Conservation (phyloP, 2,797 vertebrate genomes). For the Anguilla marmorata region DNA sequence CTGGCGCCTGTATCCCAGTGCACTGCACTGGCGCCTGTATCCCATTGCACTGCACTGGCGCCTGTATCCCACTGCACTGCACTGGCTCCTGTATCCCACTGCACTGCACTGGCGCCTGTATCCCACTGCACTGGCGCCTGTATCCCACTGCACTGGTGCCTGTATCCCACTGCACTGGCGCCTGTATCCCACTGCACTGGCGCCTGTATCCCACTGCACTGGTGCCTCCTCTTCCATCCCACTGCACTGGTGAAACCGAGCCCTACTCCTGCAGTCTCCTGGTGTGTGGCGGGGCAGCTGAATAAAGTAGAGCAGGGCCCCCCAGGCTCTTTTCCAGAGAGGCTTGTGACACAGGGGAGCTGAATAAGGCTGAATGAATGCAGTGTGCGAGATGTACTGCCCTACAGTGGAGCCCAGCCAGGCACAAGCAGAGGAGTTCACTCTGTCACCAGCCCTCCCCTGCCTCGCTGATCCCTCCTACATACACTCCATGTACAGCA, state of each 20-base stretch:
- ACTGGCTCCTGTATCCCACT: no score
- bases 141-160: background rate
- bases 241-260: background rate
- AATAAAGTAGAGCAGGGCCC: slow-evolving; percentile 49
- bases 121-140: background rate
- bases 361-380: slow-evolving; percentile 67
- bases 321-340: slow-evolving; percentile 71
- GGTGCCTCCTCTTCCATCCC: background rate
- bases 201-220: background rate
- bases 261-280: slow-evolving; percentile 22
- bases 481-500: background rate
- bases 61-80: no score
- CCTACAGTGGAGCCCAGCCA: slow-evolving; percentile 72
- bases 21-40: no score
- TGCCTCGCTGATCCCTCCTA: background rate
- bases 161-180: no score
- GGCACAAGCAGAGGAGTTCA: slow-evolving; percentile 63
- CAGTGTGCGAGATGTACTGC: slow-evolving; percentile 71
- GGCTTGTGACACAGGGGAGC: slow-evolving; percentile 71
- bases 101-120: no score
- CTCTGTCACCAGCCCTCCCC: slow-evolving; percentile 51
- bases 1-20: no score
- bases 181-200: background rate
- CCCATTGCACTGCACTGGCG: no score
- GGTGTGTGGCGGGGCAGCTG: background rate